Conservation (phyloP, 2,113 vertebrate genomes). For the Nibea albiflora region DNA sequence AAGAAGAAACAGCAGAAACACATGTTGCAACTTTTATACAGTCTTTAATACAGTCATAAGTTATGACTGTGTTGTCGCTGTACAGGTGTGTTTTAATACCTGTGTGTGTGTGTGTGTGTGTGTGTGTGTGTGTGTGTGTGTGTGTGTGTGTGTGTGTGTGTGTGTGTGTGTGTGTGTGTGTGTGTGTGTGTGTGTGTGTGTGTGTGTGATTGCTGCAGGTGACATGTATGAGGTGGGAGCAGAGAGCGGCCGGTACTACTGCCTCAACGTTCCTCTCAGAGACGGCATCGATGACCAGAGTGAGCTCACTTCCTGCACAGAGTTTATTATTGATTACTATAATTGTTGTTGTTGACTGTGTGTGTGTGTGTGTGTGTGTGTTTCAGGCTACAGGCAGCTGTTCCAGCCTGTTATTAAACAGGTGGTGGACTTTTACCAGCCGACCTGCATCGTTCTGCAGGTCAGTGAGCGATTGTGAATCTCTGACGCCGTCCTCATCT, state of each 20-base stretch:
- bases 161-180: background rate
- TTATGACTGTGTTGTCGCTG: background rate
- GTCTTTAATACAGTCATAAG: background rate
- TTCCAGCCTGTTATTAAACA: conserved; percentile 99
- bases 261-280: conserved; percentile 95
- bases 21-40: no score
- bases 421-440: conserved; percentile 98
- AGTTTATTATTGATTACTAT: background rate
- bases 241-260: conserved; percentile 98
- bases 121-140: conserved; percentile 8
- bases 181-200: background rate
- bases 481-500: background rate
- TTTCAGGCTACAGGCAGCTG: conserved; percentile 95
- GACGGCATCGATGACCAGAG: conserved; percentile 99
- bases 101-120: background rate
- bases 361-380: conserved; percentile 21
- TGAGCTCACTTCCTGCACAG: conserved; percentile 70
- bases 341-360: background rate
- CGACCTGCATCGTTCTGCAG: conserved; percentile 98
- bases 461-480: conserved; percentile 74
- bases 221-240: conserved; percentile 99
- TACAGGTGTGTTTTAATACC: background rate
- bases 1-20: no score
- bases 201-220: conserved; percentile 80
- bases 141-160: background rate